Base-by-base conservation (phyloP, 2,888 invertebrate species). In the Tethea ocularis region DNA sequence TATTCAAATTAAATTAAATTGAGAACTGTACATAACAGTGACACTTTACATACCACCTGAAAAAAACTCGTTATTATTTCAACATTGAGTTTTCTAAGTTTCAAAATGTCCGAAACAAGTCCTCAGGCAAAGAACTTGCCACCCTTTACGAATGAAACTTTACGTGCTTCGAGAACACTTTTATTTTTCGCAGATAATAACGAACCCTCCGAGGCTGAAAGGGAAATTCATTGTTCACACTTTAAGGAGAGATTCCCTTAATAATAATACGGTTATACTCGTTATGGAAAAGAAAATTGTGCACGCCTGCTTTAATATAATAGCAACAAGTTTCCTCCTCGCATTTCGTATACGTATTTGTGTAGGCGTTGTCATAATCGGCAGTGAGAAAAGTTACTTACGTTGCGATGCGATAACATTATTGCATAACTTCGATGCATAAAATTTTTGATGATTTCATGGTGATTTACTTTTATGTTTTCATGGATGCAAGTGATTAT, bases 391-490 rank as follows among this genome's bases (percentile, higher is more conserved):
- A 73, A 20, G 54, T 33, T 33, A 20, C 13, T 22, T 20, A n/a
- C n/a, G n/a, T n/a, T n/a, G n/a, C n/a, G n/a, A n/a, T n/a, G 29
- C 53, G 23, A 54, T 51, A 56, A 29, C 8, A 52, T 46, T n/a
- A 59, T 64, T 63, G 51, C 66, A 57, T 62, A 65, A 62, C 57
- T 57, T 61, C 29, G 29, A 62, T 51, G 62, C 67, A 78, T 76
- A 75, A 79, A 82, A 60, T 75, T 69, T 59, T 60, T 38, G 53
- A 70, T 72, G 71, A 86, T 84, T 86, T 84, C 84, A 84, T 78
- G 83, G 78, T 60, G 69, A 83, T 84, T 84, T 73, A 62, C 64
- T 68, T 80, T 80, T 66, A 72, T 41, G 41, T 41, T 41, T 46
- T 20, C 2, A 46, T 46, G 8, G 6, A 46, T 46, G 3, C n/a